Percentiles rank a stretch among this genome's conserved stretches.
Evolutionary conservation across 2,888 invertebrate species (phyloP).

Genomic region (Parasteatoda lunata): DNA sequence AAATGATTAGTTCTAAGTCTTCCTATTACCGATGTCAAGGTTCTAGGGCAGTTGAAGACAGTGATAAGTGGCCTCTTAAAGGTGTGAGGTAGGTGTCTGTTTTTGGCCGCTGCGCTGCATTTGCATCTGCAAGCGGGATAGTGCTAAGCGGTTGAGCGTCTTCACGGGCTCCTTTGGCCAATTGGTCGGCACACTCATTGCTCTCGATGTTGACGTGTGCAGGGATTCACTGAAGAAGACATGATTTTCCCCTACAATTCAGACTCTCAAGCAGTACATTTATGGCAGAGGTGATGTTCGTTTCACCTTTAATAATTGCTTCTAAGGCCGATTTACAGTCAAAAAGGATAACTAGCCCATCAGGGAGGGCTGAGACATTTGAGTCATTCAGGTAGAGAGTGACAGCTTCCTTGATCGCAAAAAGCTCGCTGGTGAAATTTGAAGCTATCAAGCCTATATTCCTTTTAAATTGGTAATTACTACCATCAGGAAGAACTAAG

Average conservation of each 20-base stretch:
- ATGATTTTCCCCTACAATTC: neutral
- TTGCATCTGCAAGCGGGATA: too few species aligned
- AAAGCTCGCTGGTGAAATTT: neutral
- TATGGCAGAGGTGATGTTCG: too few species aligned
- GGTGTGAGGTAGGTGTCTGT: too few species aligned
- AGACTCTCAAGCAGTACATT: neutral
- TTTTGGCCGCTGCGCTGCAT: too few species aligned
- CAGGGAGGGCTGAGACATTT: neutral
- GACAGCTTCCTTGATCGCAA: neutral
- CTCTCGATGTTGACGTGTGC: neutral
- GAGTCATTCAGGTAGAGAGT: neutral
- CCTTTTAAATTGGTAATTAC: neutral
- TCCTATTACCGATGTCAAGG: too few species aligned
- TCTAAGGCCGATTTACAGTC: neutral
- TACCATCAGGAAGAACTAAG: neutral
- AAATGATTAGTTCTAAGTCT: too few species aligned
- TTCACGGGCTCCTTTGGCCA: too few species aligned
- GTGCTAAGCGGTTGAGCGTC: too few species aligned
- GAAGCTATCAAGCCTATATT: neutral
- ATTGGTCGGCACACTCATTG: too few species aligned
- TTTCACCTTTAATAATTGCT: neutral
- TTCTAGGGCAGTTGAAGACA: too few species aligned
- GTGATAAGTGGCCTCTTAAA: too few species aligned
- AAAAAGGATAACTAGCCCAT: neutral
- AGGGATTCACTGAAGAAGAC: neutral